These are phyloP conservation scores for Hyperoplus lanceolatus DNA, from an alignment of 2,797 vertebrate genomes.

Conservation along the genomic window DNA sequence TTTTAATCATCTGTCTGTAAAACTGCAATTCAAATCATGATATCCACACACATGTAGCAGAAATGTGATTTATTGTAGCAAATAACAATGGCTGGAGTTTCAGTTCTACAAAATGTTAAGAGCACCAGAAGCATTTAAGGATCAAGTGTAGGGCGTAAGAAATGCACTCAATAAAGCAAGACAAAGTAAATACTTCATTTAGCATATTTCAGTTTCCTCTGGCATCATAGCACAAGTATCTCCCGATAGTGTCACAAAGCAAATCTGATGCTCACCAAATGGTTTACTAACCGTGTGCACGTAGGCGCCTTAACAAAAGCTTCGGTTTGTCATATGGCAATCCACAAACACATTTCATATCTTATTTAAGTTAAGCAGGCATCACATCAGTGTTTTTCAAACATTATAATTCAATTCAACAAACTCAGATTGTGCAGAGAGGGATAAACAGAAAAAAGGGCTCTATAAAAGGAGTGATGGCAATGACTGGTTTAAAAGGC, in stretches of 20 bases:
- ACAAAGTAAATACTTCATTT: conserved; percentile 20
- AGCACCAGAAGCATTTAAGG: conserved; percentile 71
- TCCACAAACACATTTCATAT: conserved; percentile 42
- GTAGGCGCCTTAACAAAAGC: conserved; percentile 37
- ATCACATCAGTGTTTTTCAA: conserved; percentile 50
- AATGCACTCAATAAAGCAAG: conserved; percentile 57
- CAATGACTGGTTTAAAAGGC: conserved; percentile 28
- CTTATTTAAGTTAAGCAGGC: conserved; percentile 58
- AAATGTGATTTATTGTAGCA: conserved; percentile 79
- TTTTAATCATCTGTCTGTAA: not conserved
- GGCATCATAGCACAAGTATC: conserved; percentile 5
- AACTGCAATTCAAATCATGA: conserved; percentile 11
- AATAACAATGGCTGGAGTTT: conserved; percentile 71
- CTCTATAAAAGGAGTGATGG: conserved; percentile 16
- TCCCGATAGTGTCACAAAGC: not conserved
- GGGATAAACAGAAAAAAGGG: not conserved
- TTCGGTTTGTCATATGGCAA: conserved; percentile 46
- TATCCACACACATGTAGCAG: conserved; percentile 55
- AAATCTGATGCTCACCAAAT: conserved; percentile 26
- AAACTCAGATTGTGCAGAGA: conserved; percentile 56
- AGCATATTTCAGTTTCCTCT: conserved; percentile 33
- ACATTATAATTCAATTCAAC: conserved; percentile 51
- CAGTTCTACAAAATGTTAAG: conserved; percentile 67
- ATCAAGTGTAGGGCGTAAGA: conserved; percentile 61
- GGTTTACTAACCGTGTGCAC: conserved; percentile 34